Evolutionary conservation across 2,888 invertebrate species (phyloP), one percentile per base, ranked within the genome.

Genomic region (Ophraella communa): DNA sequence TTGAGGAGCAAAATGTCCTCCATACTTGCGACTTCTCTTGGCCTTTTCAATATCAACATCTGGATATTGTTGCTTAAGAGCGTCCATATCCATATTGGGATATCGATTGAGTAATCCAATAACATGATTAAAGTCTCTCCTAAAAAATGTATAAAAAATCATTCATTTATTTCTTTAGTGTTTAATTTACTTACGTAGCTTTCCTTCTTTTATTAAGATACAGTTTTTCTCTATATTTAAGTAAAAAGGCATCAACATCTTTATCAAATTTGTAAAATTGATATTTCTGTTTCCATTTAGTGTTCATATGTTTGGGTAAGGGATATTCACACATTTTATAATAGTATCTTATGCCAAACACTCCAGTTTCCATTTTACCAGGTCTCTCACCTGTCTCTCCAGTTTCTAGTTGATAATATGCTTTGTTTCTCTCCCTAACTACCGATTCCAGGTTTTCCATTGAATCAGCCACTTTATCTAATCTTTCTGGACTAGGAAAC

Each of bases 361-460:
- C 75, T 79, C 85, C 89, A 1, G 83, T 76, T 17, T 85, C 86
- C 66, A 88, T 76, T 76, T 86, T 85, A 1, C 85, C 84, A 2
- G 92, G 91, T 42, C 92, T 84, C 80, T 95, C 94, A 2, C 94
- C 95, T 63, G 87, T 88, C 77, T 90, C 89, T 0, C 96, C 96
- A 4, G 93, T 95, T 85, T 99, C 98, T 57, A 99, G 83, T 71
- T 90, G 79, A 80, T 92, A 90, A 82, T 94, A 96, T 0, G 99
- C 98, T 71, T 87, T 84, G 80, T 99, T 96, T 68, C 99, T 86
- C 83, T 99, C 99, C 60, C 93, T 86, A 0, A 99, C 89, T 0
- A 99, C 95, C 17, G 85, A 84, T 82, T 98, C 94, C 63, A 99
- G 84, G 80, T 98, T 96, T 67, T 88, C 86, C 99, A 99, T 99